A percentile compares a stretch with the other conserved stretches of the same genome.
Conservation (phyloP, 2,113 vertebrate genomes). For the Oreochromis niloticus region DNA sequence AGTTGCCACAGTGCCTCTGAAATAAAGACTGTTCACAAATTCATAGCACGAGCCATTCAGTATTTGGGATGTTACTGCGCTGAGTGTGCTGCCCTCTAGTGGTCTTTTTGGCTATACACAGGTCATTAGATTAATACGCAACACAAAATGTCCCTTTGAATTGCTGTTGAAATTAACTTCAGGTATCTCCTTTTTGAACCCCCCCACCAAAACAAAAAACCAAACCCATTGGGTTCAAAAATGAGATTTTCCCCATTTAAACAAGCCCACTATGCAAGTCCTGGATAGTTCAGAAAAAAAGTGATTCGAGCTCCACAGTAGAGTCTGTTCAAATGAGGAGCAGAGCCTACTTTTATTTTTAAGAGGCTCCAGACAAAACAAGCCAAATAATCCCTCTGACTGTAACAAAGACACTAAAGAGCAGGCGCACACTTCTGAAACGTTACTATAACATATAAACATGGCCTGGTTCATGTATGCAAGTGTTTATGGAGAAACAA, state of each 20-base stretch:
- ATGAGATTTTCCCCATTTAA: background rate
- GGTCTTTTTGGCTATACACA: background rate
- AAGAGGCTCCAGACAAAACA: background rate
- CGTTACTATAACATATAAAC: fast-evolving
- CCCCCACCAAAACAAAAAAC: fast-evolving
- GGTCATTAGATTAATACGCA: background rate
- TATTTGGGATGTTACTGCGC: background rate
- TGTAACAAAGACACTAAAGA: background rate
- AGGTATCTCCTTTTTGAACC: background rate
- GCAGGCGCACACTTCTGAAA: background rate
- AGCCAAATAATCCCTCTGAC: background rate
- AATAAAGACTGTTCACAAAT: background rate
- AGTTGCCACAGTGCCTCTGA: background rate
- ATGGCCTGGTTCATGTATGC: background rate
- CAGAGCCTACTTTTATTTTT: background rate
- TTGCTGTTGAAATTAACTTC: background rate
- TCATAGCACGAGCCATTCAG: fast-evolving
- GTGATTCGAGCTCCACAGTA: background rate
- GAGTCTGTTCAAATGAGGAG: background rate
- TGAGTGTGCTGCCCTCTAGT: background rate
- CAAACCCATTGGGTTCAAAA: background rate
- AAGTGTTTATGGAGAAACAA: background rate
- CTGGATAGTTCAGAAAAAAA: background rate
- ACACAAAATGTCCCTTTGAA: background rate
- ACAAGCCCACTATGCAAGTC: background rate